Conservation (phyloP, 2,113 vertebrate genomes). For the Bucco capensis region DNA sequence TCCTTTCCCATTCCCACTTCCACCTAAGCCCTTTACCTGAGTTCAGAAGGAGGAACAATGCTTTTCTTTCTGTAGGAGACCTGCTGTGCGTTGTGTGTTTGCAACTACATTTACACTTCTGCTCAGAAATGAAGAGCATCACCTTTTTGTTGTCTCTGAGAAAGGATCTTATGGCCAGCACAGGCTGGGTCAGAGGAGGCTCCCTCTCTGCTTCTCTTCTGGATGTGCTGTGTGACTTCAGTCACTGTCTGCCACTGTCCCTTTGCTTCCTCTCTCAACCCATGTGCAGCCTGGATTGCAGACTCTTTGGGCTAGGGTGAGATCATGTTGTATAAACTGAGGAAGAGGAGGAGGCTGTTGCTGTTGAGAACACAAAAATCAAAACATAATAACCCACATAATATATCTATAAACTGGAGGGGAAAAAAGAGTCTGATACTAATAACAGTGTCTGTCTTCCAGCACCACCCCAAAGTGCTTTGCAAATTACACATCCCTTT, state of each 20-base stretch:
- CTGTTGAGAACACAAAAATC: not conserved
- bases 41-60: slow-evolving; percentile 27
- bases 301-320: not conserved
- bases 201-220: not conserved
- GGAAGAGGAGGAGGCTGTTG: not conserved
- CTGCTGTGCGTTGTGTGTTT: not conserved
- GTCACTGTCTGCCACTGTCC: not conserved
- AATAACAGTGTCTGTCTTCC: slow-evolving; percentile 32
- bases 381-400: not conserved
- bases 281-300: not conserved
- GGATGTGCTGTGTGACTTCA: not conserved
- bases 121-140: not conserved
- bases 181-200: not conserved
- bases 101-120: not conserved
- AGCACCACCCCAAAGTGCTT: slow-evolving; percentile 33
- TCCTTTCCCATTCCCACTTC: slow-evolving; percentile 33
- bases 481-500: slow-evolving; percentile 45
- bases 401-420: not conserved
- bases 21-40: slow-evolving; percentile 35
- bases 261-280: not conserved
- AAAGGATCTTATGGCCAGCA: not conserved
- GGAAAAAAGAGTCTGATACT: not conserved
- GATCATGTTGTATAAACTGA: not conserved
- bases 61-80: slow-evolving; percentile 34
- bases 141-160: not conserved